Conservation (phyloP, 1,140 invertebrate species). For the Ceratoteleas bidentatus region DNA sequence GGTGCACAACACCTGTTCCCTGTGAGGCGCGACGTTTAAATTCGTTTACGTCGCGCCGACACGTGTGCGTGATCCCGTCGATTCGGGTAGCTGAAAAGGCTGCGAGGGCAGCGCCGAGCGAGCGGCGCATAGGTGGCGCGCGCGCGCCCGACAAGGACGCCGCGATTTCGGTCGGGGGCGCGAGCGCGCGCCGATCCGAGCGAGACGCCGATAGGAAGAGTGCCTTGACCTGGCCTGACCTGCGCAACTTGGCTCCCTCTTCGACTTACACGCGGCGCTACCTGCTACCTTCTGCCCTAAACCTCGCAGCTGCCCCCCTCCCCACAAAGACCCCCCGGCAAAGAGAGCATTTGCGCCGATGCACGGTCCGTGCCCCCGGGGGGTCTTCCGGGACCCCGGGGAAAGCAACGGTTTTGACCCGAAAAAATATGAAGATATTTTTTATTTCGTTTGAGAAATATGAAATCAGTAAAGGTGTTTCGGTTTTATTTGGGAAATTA, state of each 20-base stretch:
- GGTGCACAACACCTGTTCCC: conserved; percentile 61
- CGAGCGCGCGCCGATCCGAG: conserved; percentile 22
- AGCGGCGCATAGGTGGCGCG: conserved; percentile 42
- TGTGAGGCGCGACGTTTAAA: conserved; percentile 54
- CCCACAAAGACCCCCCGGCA: conserved; percentile 16
- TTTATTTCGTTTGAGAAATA: too few relatives aligned
- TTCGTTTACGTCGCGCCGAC: conserved; percentile 56
- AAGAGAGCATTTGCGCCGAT: too few relatives aligned
- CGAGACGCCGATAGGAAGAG: conserved; percentile 57
- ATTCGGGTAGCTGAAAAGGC: conserved; percentile 44
- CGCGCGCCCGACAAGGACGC: too few relatives aligned
- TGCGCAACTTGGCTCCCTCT: conserved; percentile 69
- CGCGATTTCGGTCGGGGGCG: too few relatives aligned
- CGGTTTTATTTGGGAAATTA: too few relatives aligned
- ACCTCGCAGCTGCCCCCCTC: conserved; percentile 28
- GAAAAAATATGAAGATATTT: too few relatives aligned
- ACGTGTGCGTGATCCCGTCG: conserved; percentile 61
- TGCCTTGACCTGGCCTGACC: conserved; percentile 72
- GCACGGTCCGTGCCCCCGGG: too few relatives aligned
- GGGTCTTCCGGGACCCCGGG: too few relatives aligned
- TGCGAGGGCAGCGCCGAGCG: background rate
- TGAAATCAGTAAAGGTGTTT: too few relatives aligned
- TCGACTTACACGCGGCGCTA: conserved; percentile 47
- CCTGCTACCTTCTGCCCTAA: conserved; percentile 67
- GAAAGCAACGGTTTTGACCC: too few relatives aligned